These are phyloP conservation scores for Eptesicus fuscus DNA, from an alignment of 2,113 vertebrate genomes.

Conservation along the genomic window DNA sequence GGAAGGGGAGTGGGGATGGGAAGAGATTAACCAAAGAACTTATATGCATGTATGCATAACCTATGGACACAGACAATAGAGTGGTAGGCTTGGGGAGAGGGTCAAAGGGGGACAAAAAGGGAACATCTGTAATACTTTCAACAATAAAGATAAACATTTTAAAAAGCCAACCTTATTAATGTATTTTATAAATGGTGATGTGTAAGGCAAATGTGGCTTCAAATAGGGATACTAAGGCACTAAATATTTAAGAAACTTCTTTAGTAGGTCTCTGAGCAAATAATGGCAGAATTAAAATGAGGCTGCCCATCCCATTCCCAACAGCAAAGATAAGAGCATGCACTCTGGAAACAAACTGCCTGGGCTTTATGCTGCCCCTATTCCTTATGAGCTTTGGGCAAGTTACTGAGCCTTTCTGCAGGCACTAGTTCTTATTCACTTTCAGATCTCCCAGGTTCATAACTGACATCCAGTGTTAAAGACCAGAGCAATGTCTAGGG, in stretches of 20 bases:
- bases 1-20: too few species aligned
- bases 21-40: too few species aligned
- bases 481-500: not conserved
- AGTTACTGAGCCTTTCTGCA: not conserved
- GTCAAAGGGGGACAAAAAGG: too few species aligned
- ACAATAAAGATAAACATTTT: too few species aligned
- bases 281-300: not conserved
- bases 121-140: too few species aligned
- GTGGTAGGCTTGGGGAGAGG: too few species aligned
- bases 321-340: not conserved
- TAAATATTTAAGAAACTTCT: not conserved
- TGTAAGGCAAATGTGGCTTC: not conserved
- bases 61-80: too few species aligned
- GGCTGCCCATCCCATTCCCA: not conserved
- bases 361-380: not conserved
- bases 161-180: not conserved
- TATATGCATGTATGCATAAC: too few species aligned
- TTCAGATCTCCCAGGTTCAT: not conserved
- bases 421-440: not conserved
- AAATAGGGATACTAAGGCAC: not conserved
- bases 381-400: not conserved
- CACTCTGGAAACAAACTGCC: not conserved
- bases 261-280: not conserved
- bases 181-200: not conserved
- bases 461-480: not conserved